phyloP scores from a whole-genome alignment of 2,888 invertebrate species.

The Tenthredo livida region DNA sequence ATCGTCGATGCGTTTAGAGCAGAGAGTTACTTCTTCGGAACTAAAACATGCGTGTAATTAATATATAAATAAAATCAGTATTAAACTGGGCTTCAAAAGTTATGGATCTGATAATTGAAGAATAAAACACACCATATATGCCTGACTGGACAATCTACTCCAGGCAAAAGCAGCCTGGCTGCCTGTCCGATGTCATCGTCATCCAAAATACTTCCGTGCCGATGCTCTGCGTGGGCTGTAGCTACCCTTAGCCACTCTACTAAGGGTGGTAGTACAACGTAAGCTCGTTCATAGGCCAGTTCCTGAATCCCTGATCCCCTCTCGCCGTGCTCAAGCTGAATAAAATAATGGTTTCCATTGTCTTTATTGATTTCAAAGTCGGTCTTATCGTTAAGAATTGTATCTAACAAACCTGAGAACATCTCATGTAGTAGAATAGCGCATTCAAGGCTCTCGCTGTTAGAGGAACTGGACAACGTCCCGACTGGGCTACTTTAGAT shows the following conservation, averaged over 20 bases:
- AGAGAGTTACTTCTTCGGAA: slow-evolving; percentile 81
- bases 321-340: slow-evolving; percentile 85
- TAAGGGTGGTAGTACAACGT: slow-evolving; percentile 92
- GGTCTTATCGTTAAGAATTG: background rate
- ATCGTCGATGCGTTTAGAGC: slow-evolving; percentile 77
- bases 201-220: slow-evolving; percentile 88
- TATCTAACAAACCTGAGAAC: slow-evolving; percentile 84
- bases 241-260: slow-evolving; percentile 95
- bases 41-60: slow-evolving; percentile 70
- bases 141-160: slow-evolving; percentile 93
- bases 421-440: slow-evolving; percentile 95
- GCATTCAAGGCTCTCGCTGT: slow-evolving; percentile 87
- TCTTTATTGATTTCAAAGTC: background rate
- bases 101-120: background rate
- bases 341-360: background rate
- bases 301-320: slow-evolving; percentile 83
- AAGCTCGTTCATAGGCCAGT: slow-evolving; percentile 92
- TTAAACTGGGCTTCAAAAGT: background rate
- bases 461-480: slow-evolving; percentile 79
- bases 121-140: slow-evolving; percentile 82
- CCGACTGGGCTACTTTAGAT: slow-evolving; percentile 81
- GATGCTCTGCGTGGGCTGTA: slow-evolving; percentile 90
- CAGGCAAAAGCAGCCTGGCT: slow-evolving; percentile 90
- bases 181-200: slow-evolving; percentile 94
- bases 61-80: background rate